Evolutionary conservation across 2,888 invertebrate genomes (phyloP), one percentile per base, ranked within the genome.

Genomic region (Rhagonycha fulva): DNA sequence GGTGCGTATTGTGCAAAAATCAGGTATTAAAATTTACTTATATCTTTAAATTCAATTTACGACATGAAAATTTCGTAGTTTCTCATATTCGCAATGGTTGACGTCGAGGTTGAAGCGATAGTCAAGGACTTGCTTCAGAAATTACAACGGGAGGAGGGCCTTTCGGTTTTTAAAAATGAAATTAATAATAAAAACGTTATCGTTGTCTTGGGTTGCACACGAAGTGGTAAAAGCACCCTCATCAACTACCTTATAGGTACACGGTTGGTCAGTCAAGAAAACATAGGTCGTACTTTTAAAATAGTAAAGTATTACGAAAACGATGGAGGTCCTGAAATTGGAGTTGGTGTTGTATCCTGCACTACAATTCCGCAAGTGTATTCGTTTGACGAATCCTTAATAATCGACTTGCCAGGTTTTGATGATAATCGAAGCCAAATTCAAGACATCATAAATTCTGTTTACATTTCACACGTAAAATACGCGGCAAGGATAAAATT

Each of bases 221-320:
- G 32, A 60, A 70, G 70, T 30, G 74, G 74, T 28, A 74, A 74
- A 60, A 74, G 74, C 23, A 74, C 74, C 7, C 26, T 74, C 7
- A 67, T 74, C 12, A 74, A 74, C 28, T 74, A 74, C 61, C 10
- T 74, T 9, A 74, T 74, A 11, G 74, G 71, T 14, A 70, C 70
- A n/a, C n/a, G 14, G n/a, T 14, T 74, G 28, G 10, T 3, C 2
- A 67, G 66, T 7, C 30, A 62, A 14, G 62, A 74, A 62, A 47
- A 7, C 2, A 30, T 14, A 1, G 1, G 12, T n/a, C 70, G 61
- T 4, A 30, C 47, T 10, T 71, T 3, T 28, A 71, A 71, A 66
- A 70, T 74, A 47, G 14, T 19, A 14, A 74, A 74, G 28, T 2
- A 5, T 4, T 30, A 74, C 23, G 60, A 70, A 2, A 23, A 61